Conservation (phyloP, 1,140 invertebrate genomes). For the Bicyclus anynana region DNA sequence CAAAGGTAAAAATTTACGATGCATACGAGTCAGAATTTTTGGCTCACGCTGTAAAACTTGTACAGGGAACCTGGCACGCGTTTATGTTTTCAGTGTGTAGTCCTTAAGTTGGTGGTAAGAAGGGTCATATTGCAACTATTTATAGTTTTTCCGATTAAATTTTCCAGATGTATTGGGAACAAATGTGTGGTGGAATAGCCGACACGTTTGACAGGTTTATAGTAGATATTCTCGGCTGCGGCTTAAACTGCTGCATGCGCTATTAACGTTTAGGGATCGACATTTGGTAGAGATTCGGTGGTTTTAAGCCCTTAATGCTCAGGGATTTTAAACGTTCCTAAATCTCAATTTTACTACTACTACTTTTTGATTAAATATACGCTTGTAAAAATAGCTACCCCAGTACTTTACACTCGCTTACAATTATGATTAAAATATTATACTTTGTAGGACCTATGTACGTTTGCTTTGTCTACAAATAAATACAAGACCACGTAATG, state of each 20-base stretch:
- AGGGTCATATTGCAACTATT: background rate
- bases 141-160: background rate
- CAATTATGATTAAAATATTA: no score
- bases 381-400: no score
- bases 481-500: no score
- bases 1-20: slow-evolving; percentile 18
- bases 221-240: background rate
- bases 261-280: slow-evolving; percentile 1
- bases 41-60: slow-evolving; percentile 6
- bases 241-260: background rate
- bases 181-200: slow-evolving; percentile 16
- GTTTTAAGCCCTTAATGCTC: background rate
- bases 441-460: no score
- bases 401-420: no score
- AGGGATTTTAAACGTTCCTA: no score
- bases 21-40: slow-evolving; percentile 17
- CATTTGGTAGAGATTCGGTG: background rate
- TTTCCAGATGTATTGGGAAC: background rate
- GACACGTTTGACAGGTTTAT: slow-evolving; percentile 20
- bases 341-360: no score
- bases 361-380: no score
- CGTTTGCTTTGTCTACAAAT: no score
- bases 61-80: background rate
- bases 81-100: background rate
- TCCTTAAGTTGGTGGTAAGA: background rate